Evolutionary conservation across 2,888 invertebrate species (phyloP).

Genomic region (Erynnis tages): DNA sequence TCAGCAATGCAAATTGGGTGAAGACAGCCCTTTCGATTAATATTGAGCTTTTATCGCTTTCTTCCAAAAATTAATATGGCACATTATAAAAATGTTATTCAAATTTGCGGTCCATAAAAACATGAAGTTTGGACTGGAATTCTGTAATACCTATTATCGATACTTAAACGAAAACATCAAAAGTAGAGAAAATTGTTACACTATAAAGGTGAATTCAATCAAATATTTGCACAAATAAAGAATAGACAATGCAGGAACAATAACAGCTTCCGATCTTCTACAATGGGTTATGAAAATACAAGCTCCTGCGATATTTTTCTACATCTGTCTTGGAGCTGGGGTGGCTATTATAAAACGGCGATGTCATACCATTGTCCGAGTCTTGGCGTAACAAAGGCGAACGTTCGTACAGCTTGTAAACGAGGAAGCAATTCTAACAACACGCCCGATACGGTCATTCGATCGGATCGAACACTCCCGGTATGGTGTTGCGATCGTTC

Average conservation of each 20-base stretch:
- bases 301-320: constrained; percentile 1
- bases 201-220: no score
- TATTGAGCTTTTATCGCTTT: no score
- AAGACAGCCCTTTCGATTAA: no score
- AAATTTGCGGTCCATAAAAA: no score
- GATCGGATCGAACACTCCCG: constrained; percentile 13
- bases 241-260: no score
- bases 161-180: neutral
- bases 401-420: constrained; percentile 26
- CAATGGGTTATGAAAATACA: constrained; percentile 2
- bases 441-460: constrained; percentile 20
- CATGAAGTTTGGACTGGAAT: no score
- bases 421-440: constrained; percentile 24
- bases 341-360: constrained; percentile 9
- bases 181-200: no score
- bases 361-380: constrained; percentile 11
- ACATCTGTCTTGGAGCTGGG: constrained; percentile 1
- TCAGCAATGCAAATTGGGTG: no score
- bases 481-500: constrained; percentile 21
- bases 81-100: no score
- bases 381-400: constrained; percentile 20
- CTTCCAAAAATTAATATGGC: no score
- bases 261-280: no score
- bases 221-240: neutral
- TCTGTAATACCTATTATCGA: no score